A percentile compares a stretch with the other conserved stretches of the same genome.
Evolutionary conservation across 2,888 invertebrate genomes (phyloP).

Genomic region (Pilophorus perplexus): DNA sequence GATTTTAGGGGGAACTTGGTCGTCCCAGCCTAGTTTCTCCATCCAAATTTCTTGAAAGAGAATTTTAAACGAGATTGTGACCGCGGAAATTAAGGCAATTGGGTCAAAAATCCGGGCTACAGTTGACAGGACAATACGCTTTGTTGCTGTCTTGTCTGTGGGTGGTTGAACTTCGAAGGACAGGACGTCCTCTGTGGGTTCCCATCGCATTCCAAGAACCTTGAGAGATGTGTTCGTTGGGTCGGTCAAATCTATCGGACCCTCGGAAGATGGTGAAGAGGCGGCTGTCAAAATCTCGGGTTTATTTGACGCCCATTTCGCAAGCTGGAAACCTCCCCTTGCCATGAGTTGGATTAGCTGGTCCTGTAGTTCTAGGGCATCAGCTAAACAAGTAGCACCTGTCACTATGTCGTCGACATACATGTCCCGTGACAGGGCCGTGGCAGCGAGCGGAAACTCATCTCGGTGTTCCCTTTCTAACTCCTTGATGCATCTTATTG

Average conservation of each 20-base stretch:
- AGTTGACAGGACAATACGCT: conserved; percentile 33
- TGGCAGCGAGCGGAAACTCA: background rate
- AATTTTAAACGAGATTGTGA: conserved; percentile 10
- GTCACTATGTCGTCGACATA: background rate
- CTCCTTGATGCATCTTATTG: background rate
- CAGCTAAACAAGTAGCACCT: background rate
- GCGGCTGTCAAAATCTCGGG: background rate
- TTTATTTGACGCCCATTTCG: background rate
- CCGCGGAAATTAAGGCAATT: conserved; percentile 20
- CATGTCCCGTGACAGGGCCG: background rate
- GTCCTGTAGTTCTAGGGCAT: background rate
- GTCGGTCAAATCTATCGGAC: background rate
- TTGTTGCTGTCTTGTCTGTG: background rate
- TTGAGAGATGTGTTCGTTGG: conserved; percentile 1
- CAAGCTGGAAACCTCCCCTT: background rate
- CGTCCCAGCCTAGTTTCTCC: conserved; percentile 16
- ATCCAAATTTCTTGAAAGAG: conserved; percentile 24
- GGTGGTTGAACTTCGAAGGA: conserved; percentile 10
- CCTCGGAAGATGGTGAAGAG: background rate
- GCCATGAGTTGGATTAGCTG: background rate
- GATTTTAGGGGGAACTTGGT: conserved; percentile 1
- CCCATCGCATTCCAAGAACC: conserved; percentile 33
- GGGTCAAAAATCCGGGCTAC: conserved; percentile 30
- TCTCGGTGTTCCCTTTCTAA: background rate
- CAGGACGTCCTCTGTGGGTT: background rate